These are phyloP conservation scores for Columba janthina DNA, from an alignment of 2,113 vertebrate species.

Conservation along the genomic window DNA sequence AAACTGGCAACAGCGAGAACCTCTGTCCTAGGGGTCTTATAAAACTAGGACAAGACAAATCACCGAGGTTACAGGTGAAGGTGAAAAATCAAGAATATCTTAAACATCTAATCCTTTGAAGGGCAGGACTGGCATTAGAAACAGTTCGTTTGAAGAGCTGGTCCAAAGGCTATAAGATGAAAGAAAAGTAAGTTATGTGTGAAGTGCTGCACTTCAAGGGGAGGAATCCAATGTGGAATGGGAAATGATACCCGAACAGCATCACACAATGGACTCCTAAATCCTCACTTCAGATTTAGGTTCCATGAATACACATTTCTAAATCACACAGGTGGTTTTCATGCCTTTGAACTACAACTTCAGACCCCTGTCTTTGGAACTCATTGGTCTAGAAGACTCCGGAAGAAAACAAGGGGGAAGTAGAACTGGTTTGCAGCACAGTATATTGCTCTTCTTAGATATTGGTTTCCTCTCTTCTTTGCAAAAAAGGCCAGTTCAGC, in stretches of 20 bases:
- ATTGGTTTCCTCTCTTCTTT: neutral
- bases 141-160: neutral
- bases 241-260: neutral
- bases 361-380: neutral
- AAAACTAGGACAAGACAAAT: neutral
- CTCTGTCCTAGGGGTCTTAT: neutral
- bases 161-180: neutral
- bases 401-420: neutral
- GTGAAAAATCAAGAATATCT: neutral
- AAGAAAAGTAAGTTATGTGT: neutral
- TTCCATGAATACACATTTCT: neutral
- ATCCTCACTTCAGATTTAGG: neutral
- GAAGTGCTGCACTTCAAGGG: neutral
- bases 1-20: neutral
- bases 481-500: neutral
- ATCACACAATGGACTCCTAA: neutral
- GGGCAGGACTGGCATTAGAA: neutral
- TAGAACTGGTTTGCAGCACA: neutral
- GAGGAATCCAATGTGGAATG: neutral
- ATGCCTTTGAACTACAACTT: neutral
- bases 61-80: neutral
- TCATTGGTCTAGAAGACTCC: neutral
- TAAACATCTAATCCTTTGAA: neutral
- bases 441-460: neutral
- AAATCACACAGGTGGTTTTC: neutral